Evolutionary conservation across 2,113 vertebrate species (phyloP).

Genomic region (Chascanopsetta lugubris): DNA sequence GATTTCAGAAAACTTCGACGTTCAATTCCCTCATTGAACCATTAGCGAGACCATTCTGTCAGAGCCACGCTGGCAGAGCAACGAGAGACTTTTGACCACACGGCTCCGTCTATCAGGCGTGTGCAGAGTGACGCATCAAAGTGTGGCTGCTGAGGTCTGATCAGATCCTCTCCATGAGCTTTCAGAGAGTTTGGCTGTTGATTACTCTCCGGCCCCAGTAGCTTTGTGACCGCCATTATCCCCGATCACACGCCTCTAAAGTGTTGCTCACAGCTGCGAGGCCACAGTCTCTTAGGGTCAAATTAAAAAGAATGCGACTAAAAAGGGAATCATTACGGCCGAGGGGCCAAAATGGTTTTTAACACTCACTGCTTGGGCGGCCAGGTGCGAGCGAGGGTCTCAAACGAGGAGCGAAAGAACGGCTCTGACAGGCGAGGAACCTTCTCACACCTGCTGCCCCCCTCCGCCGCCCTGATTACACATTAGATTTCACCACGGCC

Average conservation of each 20-base stretch:
- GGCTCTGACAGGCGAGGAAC: slow-evolving; percentile 48
- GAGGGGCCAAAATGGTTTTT: slow-evolving; percentile 13
- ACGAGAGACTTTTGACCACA: slow-evolving; percentile 15
- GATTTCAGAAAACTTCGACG: not conserved
- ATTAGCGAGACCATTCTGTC: slow-evolving; percentile 34
- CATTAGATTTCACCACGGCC: slow-evolving; percentile 25
- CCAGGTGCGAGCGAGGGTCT: slow-evolving; percentile 56
- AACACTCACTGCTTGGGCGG: slow-evolving; percentile 21
- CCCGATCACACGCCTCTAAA: slow-evolving; percentile 37
- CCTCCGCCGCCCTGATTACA: slow-evolving; percentile 38
- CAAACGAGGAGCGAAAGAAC: slow-evolving; percentile 66
- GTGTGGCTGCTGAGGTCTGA: slow-evolving; percentile 31
- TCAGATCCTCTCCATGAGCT: slow-evolving; percentile 32
- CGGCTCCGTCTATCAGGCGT: too few species aligned
- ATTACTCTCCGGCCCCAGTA: slow-evolving; percentile 3
- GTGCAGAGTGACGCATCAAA: slow-evolving; percentile 38
- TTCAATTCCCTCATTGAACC: slow-evolving; percentile 7
- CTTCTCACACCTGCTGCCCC: slow-evolving; percentile 69
- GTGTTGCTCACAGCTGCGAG: slow-evolving; percentile 10
- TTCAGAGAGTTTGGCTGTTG: slow-evolving; percentile 29
- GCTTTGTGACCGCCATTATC: slow-evolving; percentile 35
- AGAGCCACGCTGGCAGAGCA: not conserved
- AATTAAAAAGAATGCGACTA: not conserved
- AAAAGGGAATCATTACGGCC: slow-evolving; percentile 7
- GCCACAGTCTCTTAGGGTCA: not conserved